phyloP scores from a whole-genome alignment of 2,888 invertebrate species.

The Deilephila elpenor region DNA sequence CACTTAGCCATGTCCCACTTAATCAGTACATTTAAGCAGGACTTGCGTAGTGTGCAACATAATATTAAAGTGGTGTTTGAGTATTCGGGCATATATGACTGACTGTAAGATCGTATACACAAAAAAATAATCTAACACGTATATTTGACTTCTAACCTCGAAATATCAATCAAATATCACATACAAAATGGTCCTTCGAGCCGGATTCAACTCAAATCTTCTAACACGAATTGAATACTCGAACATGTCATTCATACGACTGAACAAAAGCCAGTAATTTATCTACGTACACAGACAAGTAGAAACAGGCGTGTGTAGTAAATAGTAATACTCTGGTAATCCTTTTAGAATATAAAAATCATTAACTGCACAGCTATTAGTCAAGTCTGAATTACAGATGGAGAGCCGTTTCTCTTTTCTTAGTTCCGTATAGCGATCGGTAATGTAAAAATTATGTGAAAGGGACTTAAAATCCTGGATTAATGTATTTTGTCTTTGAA shows the following conservation, averaged over 20 bases:
- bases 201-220: neutral
- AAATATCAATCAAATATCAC: no score
- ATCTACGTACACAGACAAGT: slow-evolving; percentile 12
- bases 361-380: slow-evolving; percentile 36
- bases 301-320: slow-evolving; percentile 26
- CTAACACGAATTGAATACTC: neutral
- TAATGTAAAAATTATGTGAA: neutral
- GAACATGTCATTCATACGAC: neutral
- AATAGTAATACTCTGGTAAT: slow-evolving; percentile 39
- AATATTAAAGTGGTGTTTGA: no score
- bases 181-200: neutral
- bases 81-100: no score
- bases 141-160: no score
- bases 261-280: neutral
- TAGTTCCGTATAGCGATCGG: neutral
- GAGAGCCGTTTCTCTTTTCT: neutral
- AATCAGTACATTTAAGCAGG: no score
- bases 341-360: slow-evolving; percentile 39
- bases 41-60: no score
- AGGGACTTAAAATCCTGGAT: no score
- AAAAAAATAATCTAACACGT: no score
- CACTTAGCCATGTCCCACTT: no score
- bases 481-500: no score
- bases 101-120: no score
- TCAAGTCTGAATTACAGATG: slow-evolving; percentile 34